A percentile compares a stretch with the other conserved stretches of the same genome.
Evolutionary conservation across 2,113 vertebrate species (phyloP).

Genomic region (Muntiacus reevesi): DNA sequence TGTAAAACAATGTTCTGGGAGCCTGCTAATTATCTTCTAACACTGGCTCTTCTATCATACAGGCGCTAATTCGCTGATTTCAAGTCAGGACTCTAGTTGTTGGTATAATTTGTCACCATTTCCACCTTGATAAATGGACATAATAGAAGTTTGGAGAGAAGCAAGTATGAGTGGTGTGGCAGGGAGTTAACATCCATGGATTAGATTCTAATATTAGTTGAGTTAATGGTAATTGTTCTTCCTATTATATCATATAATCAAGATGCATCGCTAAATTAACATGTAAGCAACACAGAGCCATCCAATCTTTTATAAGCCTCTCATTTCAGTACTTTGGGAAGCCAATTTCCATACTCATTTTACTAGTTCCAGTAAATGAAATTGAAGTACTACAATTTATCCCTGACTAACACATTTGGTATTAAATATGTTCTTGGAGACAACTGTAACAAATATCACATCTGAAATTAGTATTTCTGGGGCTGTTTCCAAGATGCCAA

Average conservation of each 20-base stretch:
- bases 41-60: background rate
- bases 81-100: background rate
- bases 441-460: background rate
- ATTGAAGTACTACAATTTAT: background rate
- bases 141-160: background rate
- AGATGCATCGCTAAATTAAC: background rate
- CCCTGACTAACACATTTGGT: background rate
- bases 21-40: background rate
- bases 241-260: background rate
- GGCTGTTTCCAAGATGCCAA: background rate
- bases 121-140: background rate
- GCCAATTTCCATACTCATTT: constrained; percentile 36
- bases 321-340: background rate
- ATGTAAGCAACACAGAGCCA: background rate
- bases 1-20: background rate
- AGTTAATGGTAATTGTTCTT: background rate
- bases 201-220: background rate
- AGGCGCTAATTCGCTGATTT: background rate
- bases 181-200: background rate
- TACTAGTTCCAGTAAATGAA: constrained; percentile 19
- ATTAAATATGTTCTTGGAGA: background rate
- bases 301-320: constrained; percentile 19
- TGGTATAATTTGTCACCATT: background rate
- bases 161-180: background rate
- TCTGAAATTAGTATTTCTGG: background rate